These are phyloP conservation scores for Porites lobata DNA, from an alignment of 92 coral and sea anemone genomes.

Conservation along the genomic window DNA sequence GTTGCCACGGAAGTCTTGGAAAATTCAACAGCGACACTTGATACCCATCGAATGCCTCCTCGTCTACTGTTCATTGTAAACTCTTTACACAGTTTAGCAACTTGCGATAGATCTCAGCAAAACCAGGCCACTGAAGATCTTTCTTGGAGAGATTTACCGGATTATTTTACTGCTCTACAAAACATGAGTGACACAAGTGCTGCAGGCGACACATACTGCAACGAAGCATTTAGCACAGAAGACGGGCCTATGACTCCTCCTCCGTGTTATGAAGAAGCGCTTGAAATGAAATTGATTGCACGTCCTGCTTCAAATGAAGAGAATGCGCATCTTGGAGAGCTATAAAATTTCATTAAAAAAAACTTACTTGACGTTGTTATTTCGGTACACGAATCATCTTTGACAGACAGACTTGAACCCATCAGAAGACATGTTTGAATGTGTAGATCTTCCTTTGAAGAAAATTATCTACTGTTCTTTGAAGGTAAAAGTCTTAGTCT, in stretches of 20 bases:
- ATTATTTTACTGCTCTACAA: neutral
- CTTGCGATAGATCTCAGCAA: neutral
- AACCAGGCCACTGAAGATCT: neutral
- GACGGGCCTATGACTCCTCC: conserved; percentile 51
- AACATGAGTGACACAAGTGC: no score
- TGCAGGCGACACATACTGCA: neutral
- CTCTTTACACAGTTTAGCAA: neutral
- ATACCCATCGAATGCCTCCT: conserved; percentile 11
- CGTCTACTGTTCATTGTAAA: neutral
- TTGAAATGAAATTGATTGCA: conserved; percentile 43
- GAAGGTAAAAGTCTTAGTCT: no score
- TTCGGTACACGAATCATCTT: no score
- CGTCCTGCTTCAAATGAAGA: neutral
- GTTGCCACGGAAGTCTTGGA: conserved; percentile 72
- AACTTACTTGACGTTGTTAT: no score
- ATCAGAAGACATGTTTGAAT: no score
- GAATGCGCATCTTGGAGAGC: neutral
- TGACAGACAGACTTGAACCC: no score
- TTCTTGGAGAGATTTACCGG: neutral
- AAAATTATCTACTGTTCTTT: no score
- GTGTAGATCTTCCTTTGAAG: no score
- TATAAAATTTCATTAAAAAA: no score
- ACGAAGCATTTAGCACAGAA: neutral
- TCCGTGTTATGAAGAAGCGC: conserved; percentile 78
- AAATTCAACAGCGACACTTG: conserved; percentile 66